phyloP scores from a whole-genome alignment of 2,888 invertebrate genomes.

The Hypercompe scribonia region DNA sequence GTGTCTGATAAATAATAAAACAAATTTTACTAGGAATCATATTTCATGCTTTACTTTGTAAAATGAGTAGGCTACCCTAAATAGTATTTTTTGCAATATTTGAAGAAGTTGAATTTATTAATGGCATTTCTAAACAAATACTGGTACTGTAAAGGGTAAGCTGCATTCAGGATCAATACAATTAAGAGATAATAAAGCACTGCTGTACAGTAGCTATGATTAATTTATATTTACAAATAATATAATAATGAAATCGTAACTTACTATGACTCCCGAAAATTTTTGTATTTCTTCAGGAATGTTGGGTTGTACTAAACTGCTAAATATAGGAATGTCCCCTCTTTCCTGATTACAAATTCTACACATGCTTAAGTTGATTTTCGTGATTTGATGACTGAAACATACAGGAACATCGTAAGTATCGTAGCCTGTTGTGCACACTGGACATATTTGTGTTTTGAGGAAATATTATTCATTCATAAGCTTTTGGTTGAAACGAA shows the following conservation, averaged over 20 bases:
- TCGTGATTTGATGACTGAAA: constrained; percentile 57
- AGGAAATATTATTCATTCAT: neutral
- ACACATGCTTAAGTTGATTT: constrained; percentile 59
- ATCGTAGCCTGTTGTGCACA: neutral
- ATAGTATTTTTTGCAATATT: neutral
- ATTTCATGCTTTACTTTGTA: neutral
- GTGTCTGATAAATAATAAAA: too few relatives aligned
- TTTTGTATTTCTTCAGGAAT: constrained; percentile 74
- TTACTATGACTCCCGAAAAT: constrained; percentile 75
- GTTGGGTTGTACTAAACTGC: constrained; percentile 68
- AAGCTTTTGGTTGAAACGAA: neutral
- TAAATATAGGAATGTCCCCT: constrained; percentile 76
- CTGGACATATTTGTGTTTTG: neutral
- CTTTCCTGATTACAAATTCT: constrained; percentile 72
- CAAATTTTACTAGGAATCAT: neutral
- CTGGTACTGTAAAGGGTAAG: neutral
- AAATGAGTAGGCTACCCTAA: neutral
- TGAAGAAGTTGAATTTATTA: neutral
- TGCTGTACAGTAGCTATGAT: too few relatives aligned
- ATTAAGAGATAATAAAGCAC: too few relatives aligned
- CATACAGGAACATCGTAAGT: neutral
- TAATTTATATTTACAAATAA: neutral
- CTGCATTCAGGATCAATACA: neutral
- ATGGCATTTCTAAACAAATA: neutral
- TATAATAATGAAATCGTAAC: constrained; percentile 38